Conservation (phyloP, 2,113 vertebrate species). For the Upupa epops region DNA sequence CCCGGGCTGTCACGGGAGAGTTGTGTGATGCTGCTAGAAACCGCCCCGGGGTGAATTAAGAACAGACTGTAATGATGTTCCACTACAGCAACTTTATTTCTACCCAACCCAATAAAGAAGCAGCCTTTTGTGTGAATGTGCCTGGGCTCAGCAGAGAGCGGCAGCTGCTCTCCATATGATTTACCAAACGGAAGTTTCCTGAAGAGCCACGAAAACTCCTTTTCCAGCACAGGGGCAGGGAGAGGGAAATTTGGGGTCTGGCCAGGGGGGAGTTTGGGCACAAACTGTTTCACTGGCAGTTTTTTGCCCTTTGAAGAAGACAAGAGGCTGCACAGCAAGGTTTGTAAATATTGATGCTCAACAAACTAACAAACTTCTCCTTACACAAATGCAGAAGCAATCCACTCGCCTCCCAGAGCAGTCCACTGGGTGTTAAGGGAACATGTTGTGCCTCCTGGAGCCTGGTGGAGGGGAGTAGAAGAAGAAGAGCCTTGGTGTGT, state of each 20-base stretch:
- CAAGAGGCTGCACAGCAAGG: not conserved
- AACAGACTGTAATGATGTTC: constrained; percentile 55
- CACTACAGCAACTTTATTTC: constrained; percentile 48
- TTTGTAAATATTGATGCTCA: not conserved
- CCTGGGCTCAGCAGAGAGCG: constrained; percentile 23
- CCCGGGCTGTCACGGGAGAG: constrained; percentile 26
- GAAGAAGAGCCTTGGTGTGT: too few relatives aligned
- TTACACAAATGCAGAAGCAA: not conserved
- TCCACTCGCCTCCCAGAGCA: not conserved
- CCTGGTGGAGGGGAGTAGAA: rapidly evolving
- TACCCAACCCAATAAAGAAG: constrained; percentile 39
- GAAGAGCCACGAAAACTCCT: not conserved
- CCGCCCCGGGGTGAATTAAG: constrained; percentile 60
- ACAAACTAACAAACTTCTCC: not conserved
- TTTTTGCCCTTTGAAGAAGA: not conserved
- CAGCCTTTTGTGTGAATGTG: constrained; percentile 37
- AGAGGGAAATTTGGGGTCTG: not conserved
- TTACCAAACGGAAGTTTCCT: constrained; percentile 29
- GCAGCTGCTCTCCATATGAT: constrained; percentile 54
- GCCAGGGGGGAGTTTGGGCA: not conserved
- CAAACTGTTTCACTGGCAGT: not conserved
- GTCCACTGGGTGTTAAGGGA: rapidly evolving
- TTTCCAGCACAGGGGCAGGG: not conserved
- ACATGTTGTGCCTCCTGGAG: rapidly evolving
- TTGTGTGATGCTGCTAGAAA: constrained; percentile 27